Evolutionary conservation across 1,140 invertebrate species (phyloP).

Genomic region (Zaprionus taronus): DNA sequence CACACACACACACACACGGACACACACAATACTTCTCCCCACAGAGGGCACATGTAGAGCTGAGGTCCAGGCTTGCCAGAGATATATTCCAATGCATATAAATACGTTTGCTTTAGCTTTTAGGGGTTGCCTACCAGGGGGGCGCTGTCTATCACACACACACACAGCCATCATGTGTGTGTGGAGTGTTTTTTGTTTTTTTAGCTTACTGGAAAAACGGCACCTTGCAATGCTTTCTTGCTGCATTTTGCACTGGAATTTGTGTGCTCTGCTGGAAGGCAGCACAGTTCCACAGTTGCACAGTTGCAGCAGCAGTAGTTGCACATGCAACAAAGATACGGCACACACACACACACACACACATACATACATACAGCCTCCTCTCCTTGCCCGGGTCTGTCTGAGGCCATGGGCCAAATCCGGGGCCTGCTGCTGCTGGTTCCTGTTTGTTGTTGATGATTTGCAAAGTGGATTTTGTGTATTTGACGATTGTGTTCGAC

Average conservation of each 20-base stretch:
- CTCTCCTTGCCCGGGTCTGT: conserved; percentile 9
- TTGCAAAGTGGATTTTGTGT: conserved; percentile 80
- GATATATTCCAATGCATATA: conserved; percentile 42
- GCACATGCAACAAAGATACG: conserved; percentile 51
- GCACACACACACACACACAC: conserved; percentile 5
- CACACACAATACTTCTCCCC: background rate
- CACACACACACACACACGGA: too few relatives aligned
- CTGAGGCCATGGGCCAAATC: conserved; percentile 37
- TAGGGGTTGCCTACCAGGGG: conserved; percentile 38
- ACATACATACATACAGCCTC: conserved; percentile 5
- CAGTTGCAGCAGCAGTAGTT: conserved; percentile 64
- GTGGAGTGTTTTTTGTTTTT: conserved; percentile 18
- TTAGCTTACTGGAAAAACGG: conserved; percentile 12
- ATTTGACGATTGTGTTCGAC: conserved; percentile 80
- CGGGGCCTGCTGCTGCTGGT: conserved; percentile 28
- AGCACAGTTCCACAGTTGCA: too few relatives aligned
- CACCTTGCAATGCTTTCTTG: conserved; percentile 49
- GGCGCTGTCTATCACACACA: conserved; percentile 1
- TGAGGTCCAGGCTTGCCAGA: background rate
- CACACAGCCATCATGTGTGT: background rate
- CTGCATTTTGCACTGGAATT: conserved; percentile 68
- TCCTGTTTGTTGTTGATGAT: conserved; percentile 65
- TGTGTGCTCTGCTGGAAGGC: conserved; percentile 48
- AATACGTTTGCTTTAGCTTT: conserved; percentile 28
- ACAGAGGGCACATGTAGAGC: background rate